These are phyloP conservation scores for Yponomeuta malinellus DNA, from an alignment of 2,888 invertebrate genomes.

Conservation along the genomic window DNA sequence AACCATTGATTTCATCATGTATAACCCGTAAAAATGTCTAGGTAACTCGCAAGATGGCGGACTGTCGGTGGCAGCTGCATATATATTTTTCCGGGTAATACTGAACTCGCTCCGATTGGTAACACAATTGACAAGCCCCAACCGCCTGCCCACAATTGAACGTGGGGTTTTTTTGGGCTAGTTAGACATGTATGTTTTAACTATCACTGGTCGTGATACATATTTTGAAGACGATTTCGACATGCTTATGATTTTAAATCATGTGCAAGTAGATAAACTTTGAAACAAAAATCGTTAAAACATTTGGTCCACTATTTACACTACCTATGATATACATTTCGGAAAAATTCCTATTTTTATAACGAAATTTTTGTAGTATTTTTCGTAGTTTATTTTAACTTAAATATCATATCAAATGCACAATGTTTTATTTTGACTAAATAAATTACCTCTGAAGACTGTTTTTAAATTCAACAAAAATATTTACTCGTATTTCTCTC, in stretches of 20 bases:
- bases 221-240: not conserved
- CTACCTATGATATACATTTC: constrained; percentile 48
- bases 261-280: not conserved
- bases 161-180: no score
- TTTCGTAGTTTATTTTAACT: constrained; percentile 39
- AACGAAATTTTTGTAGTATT: constrained; percentile 60
- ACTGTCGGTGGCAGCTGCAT: no score
- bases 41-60: no score
- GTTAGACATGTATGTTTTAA: no score
- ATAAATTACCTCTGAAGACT: constrained; percentile 21
- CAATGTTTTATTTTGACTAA: constrained; percentile 27
- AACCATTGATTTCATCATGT: no score
- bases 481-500: not conserved
- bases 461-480: not conserved
- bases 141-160: no score
- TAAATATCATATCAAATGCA: constrained; percentile 58
- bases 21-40: no score
- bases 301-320: constrained; percentile 62
- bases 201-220: no score
- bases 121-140: no score
- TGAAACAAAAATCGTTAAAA: constrained; percentile 25
- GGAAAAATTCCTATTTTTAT: constrained; percentile 68
- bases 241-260: not conserved
- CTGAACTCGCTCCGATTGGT: no score
- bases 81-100: no score